These are phyloP conservation scores for Nannobrachium achirus DNA, from an alignment of 2,113 vertebrate species.

Conservation along the genomic window DNA sequence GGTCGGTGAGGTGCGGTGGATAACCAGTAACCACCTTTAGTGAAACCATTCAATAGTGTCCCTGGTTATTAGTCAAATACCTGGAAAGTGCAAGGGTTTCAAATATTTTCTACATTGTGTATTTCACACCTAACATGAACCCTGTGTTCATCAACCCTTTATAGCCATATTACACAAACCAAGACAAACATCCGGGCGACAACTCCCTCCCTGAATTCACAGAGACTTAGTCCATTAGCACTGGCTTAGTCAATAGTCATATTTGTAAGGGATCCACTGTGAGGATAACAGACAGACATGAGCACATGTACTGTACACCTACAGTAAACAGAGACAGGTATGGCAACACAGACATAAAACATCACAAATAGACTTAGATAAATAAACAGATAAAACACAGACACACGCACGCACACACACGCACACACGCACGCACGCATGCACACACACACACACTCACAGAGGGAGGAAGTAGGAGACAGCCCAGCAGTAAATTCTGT, in stretches of 20 bases:
- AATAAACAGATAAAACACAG: slow-evolving; percentile 20
- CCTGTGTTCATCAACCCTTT: not conserved
- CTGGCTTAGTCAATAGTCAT: not conserved
- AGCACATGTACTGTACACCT: too few species aligned
- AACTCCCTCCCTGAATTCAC: slow-evolving; percentile 32
- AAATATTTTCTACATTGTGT: not conserved
- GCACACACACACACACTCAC: slow-evolving; percentile 1
- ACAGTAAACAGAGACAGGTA: too few species aligned
- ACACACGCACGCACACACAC: slow-evolving; percentile 1
- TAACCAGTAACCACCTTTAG: too few species aligned
- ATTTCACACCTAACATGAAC: not conserved
- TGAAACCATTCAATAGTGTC: too few species aligned
- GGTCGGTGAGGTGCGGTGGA: too few species aligned
- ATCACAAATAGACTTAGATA: not conserved
- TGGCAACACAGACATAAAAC: too few species aligned
- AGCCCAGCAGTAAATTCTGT: slow-evolving; percentile 30
- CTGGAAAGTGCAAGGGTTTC: too few species aligned
- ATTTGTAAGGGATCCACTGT: slow-evolving; percentile 1
- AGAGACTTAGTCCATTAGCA: slow-evolving; percentile 38
- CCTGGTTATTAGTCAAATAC: too few species aligned
- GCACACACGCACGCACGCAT: slow-evolving; percentile 10
- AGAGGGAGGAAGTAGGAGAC: slow-evolving; percentile 21
- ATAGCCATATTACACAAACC: slow-evolving; percentile 12
- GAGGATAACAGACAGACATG: too few species aligned
- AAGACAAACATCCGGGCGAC: slow-evolving; percentile 49